Conservation (phyloP, 2,888 invertebrate genomes). For the Byasa hedistus region DNA sequence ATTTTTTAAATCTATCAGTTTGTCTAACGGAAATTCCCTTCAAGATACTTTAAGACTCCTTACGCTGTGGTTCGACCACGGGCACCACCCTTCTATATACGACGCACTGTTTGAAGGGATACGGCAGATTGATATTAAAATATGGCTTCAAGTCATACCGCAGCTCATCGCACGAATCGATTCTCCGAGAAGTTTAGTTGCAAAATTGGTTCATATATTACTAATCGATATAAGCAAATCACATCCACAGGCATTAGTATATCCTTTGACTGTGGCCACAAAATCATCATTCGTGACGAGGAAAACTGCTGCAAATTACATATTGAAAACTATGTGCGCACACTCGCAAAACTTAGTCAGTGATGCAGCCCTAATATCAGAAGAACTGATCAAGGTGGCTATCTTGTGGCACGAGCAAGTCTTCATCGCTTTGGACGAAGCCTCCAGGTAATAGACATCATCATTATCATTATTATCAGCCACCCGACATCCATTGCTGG, state of each 20-base stretch:
- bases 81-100: constrained; percentile 94
- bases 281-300: constrained; percentile 93
- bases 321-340: constrained; percentile 96
- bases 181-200: constrained; percentile 92
- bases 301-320: constrained; percentile 94
- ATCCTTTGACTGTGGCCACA: constrained; percentile 97
- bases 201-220: constrained; percentile 94
- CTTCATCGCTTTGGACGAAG: constrained; percentile 91
- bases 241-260: constrained; percentile 98
- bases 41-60: constrained; percentile 96
- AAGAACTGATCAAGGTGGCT: constrained; percentile 97
- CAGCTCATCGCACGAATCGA: constrained; percentile 99
- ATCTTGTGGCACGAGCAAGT: constrained; percentile 99
- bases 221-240: constrained; percentile 97
- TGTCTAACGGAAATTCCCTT: constrained; percentile 94
- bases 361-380: constrained; percentile 96
- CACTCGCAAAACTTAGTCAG: constrained; percentile 94
- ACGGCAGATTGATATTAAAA: constrained; percentile 95
- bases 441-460: constrained; percentile 79
- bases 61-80: constrained; percentile 99
- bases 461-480: neutral
- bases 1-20: constrained; percentile 95
- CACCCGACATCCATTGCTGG: neutral
- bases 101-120: constrained; percentile 96
- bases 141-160: constrained; percentile 99